Conservation (phyloP, 2,888 invertebrate species). For the Saturnia pavonia region DNA sequence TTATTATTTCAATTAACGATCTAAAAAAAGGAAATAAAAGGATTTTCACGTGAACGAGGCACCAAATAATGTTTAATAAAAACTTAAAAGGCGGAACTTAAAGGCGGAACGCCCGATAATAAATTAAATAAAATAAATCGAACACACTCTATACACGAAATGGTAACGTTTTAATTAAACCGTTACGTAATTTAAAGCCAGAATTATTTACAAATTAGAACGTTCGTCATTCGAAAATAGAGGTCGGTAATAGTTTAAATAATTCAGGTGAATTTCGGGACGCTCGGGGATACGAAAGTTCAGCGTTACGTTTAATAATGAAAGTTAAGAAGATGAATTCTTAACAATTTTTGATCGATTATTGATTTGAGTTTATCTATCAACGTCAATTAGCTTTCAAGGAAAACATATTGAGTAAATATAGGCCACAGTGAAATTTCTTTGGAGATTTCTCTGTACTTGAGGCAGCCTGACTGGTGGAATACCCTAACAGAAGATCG, state of each 20-base stretch:
- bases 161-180: background rate
- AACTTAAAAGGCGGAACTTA: too few relatives aligned
- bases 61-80: too few relatives aligned
- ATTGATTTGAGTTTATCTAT: background rate
- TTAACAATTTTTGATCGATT: background rate
- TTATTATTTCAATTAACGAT: too few relatives aligned
- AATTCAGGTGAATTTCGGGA: background rate
- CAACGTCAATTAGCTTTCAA: too few relatives aligned
- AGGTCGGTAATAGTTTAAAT: background rate
- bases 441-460: too few relatives aligned
- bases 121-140: constrained; percentile 2
- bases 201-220: background rate
- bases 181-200: background rate
- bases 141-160: background rate
- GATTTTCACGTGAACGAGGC: too few relatives aligned
- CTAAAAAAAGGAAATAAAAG: too few relatives aligned
- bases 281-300: background rate
- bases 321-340: background rate
- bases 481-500: too few relatives aligned
- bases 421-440: too few relatives aligned
- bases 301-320: background rate
- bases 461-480: too few relatives aligned
- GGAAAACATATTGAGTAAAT: too few relatives aligned
- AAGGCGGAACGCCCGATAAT: constrained; percentile 2
- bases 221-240: background rate